Evolutionary conservation across 2,113 vertebrate genomes (phyloP), one percentile per base, ranked within the genome.

Genomic region (Eulemur rufifrons): DNA sequence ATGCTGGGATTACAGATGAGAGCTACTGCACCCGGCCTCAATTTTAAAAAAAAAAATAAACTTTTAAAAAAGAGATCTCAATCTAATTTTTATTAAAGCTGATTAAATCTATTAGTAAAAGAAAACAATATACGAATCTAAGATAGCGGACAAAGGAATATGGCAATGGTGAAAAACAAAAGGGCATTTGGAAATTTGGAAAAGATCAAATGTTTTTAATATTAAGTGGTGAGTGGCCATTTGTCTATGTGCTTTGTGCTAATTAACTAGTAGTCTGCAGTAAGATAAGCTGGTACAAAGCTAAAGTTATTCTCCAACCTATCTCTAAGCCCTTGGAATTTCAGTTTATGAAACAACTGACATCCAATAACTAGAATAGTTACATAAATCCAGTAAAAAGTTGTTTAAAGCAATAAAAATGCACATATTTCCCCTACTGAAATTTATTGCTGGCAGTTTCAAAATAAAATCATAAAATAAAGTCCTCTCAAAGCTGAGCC

Each of bases 1-100:
- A 52, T 52, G 50, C 50, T 52, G 50, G 50, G 50, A 52, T 52
- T 52, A 52, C 50, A 52, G 50, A 52, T 15, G 4, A 14, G 50
- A 52, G 50, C 50, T 15, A 52, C 13, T 15, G 50, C 50, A 52
- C 50, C 50, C 2, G 50, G 50, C 50, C 50, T 52, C 50, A 94
- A 91, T 74, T 94, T 71, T 82, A 64, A 92, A 82, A 45, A 45
- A 61, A 84, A 64, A 94, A 85, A 45, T 32, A 68, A 94, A 86
- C 71, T 91, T 97, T 89, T 97, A 84, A 95, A 96, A 91, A 61
- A 61, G 71, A 82, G 71, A 77, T 34, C 66, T 68, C 50, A 52
- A 84, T 81, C 77, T 91, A 64, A 73, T 84, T 97, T 97, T 90
- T 39, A 96, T 25, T 76, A 68, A 50, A 76, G 23, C 64, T 97